Conservation (phyloP, 2,888 invertebrate genomes). For the Tholera decimalis region DNA sequence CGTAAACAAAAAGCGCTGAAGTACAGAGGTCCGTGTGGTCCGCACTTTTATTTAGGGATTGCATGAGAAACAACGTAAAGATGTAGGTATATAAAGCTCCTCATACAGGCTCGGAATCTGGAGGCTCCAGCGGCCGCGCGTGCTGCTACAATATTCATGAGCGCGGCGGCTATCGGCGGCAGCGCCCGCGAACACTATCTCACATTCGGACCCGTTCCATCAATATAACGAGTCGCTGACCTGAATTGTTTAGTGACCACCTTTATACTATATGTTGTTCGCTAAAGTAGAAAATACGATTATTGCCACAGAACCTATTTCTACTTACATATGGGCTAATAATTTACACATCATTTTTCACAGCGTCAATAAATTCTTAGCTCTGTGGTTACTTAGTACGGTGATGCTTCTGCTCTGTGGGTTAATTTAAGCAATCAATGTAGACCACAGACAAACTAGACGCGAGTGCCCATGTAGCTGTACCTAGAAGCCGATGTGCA, state of each 20-base stretch:
- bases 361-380: conserved; percentile 30
- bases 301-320: conserved; percentile 56
- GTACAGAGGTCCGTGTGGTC: conserved; percentile 52
- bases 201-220: conserved; percentile 82
- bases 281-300: conserved; percentile 65
- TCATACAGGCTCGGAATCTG: conserved; percentile 79
- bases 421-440: conserved; percentile 38
- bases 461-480: conserved; percentile 13
- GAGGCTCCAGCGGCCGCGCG: conserved; percentile 77
- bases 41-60: conserved; percentile 65
- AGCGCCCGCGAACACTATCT: conserved; percentile 76
- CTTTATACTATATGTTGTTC: conserved; percentile 72
- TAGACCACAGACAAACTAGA: conserved; percentile 9
- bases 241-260: conserved; percentile 82
- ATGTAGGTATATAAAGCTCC: conserved; percentile 72
- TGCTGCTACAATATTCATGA: conserved; percentile 86
- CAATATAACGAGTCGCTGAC: conserved; percentile 84
- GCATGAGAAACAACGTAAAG: conserved; percentile 75
- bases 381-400: conserved; percentile 22
- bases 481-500: conserved; percentile 5
- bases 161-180: conserved; percentile 70
- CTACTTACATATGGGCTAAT: conserved; percentile 50
- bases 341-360: conserved; percentile 38
- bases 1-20: conserved; percentile 69
- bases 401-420: conserved; percentile 16